Evolutionary conservation across 2,113 vertebrate species (phyloP).

Genomic region (Megaleporinus macrocephalus): DNA sequence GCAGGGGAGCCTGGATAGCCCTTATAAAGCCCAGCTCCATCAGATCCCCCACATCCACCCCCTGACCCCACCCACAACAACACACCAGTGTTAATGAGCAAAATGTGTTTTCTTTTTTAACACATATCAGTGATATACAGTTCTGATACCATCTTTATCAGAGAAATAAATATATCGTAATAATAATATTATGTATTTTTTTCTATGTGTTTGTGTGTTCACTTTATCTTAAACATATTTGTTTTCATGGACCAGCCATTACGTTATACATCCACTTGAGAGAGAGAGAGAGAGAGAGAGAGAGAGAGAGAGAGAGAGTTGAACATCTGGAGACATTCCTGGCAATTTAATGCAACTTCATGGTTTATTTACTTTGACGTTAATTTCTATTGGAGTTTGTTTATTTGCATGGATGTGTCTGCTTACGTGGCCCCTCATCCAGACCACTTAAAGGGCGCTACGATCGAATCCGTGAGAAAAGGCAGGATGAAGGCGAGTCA

Average conservation of each 20-base stretch:
- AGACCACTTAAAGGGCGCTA: constrained; percentile 22
- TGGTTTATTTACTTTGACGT: constrained; percentile 59
- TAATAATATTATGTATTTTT: too few species aligned
- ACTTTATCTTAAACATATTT: constrained; percentile 9
- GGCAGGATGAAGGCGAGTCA: constrained; percentile 29
- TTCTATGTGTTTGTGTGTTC: not conserved
- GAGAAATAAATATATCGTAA: too few species aligned
- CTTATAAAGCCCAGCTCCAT: constrained; percentile 22
- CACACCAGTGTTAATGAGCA: too few species aligned
- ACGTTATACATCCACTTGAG: constrained; percentile 6
- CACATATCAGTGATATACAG: too few species aligned
- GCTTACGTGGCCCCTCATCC: constrained; percentile 26
- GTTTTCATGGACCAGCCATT: not conserved
- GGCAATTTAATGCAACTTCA: constrained; percentile 54
- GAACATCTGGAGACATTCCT: constrained; percentile 59
- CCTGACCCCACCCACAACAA: too few species aligned
- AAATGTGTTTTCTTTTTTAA: too few species aligned
- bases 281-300: constrained; percentile 2
- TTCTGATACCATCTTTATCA: too few species aligned
- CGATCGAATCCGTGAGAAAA: constrained; percentile 41
- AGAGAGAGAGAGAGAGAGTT: constrained; percentile 7
- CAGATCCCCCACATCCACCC: constrained; percentile 39
- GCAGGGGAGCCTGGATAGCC: constrained; percentile 55
- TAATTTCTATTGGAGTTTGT: constrained; percentile 57
- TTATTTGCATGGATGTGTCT: constrained; percentile 50